Conservation (phyloP, 2,888 invertebrate species). For the Drosophila ochracea region DNA sequence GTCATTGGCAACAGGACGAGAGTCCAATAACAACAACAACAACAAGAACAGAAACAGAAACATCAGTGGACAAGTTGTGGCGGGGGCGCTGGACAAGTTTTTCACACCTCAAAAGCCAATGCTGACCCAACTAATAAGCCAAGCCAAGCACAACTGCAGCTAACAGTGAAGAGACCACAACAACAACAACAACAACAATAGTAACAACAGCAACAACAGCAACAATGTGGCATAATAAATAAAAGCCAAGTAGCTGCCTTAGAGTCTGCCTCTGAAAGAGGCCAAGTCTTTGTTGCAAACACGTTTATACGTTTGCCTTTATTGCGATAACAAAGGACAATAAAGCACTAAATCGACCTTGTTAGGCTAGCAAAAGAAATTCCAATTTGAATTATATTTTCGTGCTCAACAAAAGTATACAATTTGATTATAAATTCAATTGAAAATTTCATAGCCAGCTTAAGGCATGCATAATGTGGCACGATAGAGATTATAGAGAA, state of each 20-base stretch:
- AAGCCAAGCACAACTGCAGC: slow-evolving; percentile 42
- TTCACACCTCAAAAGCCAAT: slow-evolving; percentile 70
- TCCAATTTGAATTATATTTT: background rate
- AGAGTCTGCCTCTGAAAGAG: slow-evolving; percentile 61
- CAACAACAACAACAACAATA: slow-evolving; percentile 43
- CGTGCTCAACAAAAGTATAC: background rate
- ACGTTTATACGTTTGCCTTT: slow-evolving; percentile 31
- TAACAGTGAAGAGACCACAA: slow-evolving; percentile 48
- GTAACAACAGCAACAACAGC: slow-evolving; percentile 35
- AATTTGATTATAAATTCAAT: background rate
- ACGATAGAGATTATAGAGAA: background rate
- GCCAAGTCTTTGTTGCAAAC: slow-evolving; percentile 21
- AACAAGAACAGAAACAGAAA: slow-evolving; percentile 1
- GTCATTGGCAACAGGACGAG: slow-evolving; percentile 39
- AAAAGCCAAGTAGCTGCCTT: slow-evolving; percentile 78
- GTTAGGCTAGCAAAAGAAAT: background rate
- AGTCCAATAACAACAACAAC: slow-evolving; percentile 10
- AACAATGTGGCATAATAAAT: slow-evolving; percentile 77
- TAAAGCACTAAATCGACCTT: slow-evolving; percentile 8
- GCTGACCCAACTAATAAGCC: slow-evolving; percentile 78
- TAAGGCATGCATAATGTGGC: background rate
- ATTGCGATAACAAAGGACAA: slow-evolving; percentile 12
- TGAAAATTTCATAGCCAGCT: background rate
- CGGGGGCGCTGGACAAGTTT: slow-evolving; percentile 15
- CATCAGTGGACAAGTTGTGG: slow-evolving; percentile 16